A percentile compares a stretch with the other conserved stretches of the same genome.
These are phyloP conservation scores for Ammospiza nelsoni DNA, from an alignment of 2,113 vertebrate genomes.

Conservation along the genomic window DNA sequence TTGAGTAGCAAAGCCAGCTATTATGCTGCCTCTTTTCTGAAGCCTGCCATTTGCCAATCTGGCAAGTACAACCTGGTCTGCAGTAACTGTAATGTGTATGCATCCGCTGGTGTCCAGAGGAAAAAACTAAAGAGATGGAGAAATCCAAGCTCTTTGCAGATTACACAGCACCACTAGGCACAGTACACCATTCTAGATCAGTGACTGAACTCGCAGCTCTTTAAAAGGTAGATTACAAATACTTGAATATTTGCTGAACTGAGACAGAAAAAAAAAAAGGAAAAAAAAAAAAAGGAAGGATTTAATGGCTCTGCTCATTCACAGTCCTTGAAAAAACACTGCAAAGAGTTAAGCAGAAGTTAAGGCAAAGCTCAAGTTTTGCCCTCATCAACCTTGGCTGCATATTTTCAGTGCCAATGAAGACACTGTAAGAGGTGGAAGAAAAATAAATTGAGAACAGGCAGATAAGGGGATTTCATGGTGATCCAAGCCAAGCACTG, in stretches of 20 bases:
- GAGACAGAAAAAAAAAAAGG: background rate
- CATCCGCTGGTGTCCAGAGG: background rate
- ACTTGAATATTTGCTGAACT: background rate
- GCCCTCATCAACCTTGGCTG: constrained; percentile 24
- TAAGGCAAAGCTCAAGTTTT: background rate
- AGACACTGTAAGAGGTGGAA: background rate
- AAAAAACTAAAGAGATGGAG: background rate
- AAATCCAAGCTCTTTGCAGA: background rate
- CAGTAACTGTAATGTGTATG: accelerated
- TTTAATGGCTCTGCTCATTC: background rate
- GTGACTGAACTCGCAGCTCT: background rate
- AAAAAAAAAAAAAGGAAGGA: background rate
- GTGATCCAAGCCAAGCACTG: background rate
- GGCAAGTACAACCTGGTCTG: accelerated
- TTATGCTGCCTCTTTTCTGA: background rate
- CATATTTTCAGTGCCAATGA: background rate
- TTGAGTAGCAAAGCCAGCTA: background rate
- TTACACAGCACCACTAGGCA: background rate
- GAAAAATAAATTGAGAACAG: constrained; percentile 26
- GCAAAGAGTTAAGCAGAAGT: background rate
- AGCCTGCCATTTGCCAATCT: background rate
- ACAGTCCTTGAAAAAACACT: background rate
- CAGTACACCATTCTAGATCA: background rate
- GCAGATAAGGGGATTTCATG: constrained; percentile 17
- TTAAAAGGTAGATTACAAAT: background rate